Percentiles rank a stretch among this genome's conserved stretches.
These are phyloP conservation scores for Cydia strobilella DNA, from an alignment of 1,140 invertebrate species.

Conservation along the genomic window DNA sequence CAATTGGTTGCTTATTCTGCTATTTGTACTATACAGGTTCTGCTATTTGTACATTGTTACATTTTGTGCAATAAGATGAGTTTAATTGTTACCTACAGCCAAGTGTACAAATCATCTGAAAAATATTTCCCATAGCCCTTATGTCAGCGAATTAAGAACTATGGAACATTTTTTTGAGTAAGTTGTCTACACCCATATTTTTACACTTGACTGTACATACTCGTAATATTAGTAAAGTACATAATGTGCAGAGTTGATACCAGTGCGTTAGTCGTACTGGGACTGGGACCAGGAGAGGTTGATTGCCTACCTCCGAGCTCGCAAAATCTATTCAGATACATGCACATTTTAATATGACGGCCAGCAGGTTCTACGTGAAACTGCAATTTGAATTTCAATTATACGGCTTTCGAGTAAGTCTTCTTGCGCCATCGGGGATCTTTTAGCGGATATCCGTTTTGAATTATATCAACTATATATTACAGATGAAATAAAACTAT, in stretches of 20 bases:
- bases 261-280: neutral
- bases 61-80: too few relatives aligned
- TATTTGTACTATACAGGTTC: too few relatives aligned
- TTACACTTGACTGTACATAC: too few relatives aligned
- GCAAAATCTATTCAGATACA: conserved; percentile 16
- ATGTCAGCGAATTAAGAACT: too few relatives aligned
- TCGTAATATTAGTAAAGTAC: neutral
- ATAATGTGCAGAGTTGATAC: neutral
- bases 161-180: too few relatives aligned
- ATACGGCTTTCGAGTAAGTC: conserved; percentile 16
- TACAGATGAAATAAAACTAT: too few relatives aligned
- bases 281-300: neutral
- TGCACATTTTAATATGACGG: conserved; percentile 18
- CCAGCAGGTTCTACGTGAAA: conserved; percentile 15
- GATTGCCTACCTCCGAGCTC: conserved; percentile 15
- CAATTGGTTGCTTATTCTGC: too few relatives aligned
- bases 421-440: neutral
- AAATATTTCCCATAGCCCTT: too few relatives aligned
- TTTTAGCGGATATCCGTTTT: conserved; percentile 4
- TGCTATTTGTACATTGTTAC: too few relatives aligned
- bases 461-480: neutral
- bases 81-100: too few relatives aligned
- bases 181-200: too few relatives aligned
- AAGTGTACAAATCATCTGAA: too few relatives aligned
- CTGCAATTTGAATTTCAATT: conserved; percentile 21